Base-by-base conservation (phyloP, 2,888 invertebrate genomes). In the Pollenia amentaria region DNA sequence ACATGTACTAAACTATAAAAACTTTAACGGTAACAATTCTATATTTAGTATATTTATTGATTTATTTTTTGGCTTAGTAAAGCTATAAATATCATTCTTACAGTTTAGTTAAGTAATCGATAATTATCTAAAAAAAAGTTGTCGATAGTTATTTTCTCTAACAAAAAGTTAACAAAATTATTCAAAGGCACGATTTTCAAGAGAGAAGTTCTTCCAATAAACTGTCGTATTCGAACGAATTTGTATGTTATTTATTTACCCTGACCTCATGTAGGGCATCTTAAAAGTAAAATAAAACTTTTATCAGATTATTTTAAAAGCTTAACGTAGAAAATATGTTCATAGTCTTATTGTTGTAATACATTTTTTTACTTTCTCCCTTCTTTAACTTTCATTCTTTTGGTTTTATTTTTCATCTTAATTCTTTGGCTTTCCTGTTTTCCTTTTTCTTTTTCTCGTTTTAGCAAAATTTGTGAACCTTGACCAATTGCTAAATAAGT, bases 401-500 rank as follows among this genome's bases (percentile, higher is more conserved):
- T n/a, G 3, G 12, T 11, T 21, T 7, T 29, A 12, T 21, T 18
- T 64, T 73, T 79, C 51, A 1, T 18, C 72, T 53, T 77, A 64
- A 55, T 64, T 72, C 44, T 3, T 42, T 51, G 18, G 12, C 40
- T 64, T 48, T n/a, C 3, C 11, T 46, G 10, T n/a, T 38, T 38
- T 9, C 7, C 44, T 46, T 51, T 76, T 42, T 76, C 38, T 57
- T 81, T 73, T 72, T 42, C 76, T 79, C 69, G 70, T 64, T 83
- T 72, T 8, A 42, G 21, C 65, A 80, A 72, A 77, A 62, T 80
- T 81, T 73, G 55, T 84, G 84, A 77, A 84, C 80, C 87, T 77
- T 87, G 87, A 87, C 87, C 87, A 87, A 84, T 84, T 80, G 84
- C 21, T 80, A 75, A 65, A 72, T 72, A 83, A 79, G 79, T 81